Conservation (phyloP, 2,797 vertebrate genomes). For the Rhabdophis nuchalis region DNA sequence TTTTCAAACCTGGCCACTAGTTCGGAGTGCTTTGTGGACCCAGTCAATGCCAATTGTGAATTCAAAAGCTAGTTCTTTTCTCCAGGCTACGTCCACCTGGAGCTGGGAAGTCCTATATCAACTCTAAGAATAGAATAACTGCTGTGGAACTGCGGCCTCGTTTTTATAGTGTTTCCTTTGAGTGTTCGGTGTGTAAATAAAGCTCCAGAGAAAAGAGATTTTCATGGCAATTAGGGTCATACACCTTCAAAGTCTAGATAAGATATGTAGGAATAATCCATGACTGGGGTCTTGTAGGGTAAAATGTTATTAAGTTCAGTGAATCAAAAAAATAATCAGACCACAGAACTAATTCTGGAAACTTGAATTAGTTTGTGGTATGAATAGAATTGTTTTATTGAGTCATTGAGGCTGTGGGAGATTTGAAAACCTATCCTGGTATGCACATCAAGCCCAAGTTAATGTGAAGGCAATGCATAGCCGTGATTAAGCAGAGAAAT, state of each 20-base stretch:
- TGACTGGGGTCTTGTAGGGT: background rate
- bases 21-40: background rate
- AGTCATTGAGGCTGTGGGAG: background rate
- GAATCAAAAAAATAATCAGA: background rate
- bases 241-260: background rate
- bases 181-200: background rate
- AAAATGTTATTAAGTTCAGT: background rate
- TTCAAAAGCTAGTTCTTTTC: background rate
- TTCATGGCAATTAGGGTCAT: background rate
- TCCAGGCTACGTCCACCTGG: background rate
- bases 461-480: background rate
- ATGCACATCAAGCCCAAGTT: background rate
- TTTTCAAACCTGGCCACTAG: background rate
- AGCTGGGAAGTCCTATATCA: background rate
- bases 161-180: background rate
- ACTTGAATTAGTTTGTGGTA: background rate
- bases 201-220: background rate
- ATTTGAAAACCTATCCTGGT: background rate
- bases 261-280: background rate
- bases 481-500: background rate
- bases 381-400: background rate
- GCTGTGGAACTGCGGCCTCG: background rate
- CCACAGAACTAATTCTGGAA: background rate
- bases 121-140: background rate
- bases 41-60: background rate